A percentile compares a stretch with the other conserved stretches of the same genome.
These are phyloP conservation scores for Fukomys damarensis DNA, from an alignment of 2,113 vertebrate species.

Conservation along the genomic window DNA sequence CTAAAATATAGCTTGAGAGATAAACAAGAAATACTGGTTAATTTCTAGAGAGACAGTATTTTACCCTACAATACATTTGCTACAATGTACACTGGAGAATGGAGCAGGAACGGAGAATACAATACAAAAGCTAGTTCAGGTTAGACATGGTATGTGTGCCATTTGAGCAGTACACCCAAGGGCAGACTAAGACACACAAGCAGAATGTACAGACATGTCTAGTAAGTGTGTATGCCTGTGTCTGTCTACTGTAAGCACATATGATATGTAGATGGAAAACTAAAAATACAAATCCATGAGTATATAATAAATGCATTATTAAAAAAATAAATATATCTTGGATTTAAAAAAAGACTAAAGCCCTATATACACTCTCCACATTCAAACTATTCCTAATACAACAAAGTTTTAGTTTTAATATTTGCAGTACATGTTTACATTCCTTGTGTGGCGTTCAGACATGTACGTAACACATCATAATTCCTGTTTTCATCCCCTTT, in stretches of 20 bases:
- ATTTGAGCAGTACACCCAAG: not conserved
- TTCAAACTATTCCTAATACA: not conserved
- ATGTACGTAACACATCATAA: not conserved
- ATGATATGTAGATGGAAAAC: not conserved
- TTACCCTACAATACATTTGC: not conserved
- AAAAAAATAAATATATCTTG: constrained; percentile 21
- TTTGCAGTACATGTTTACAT: not conserved
- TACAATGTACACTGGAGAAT: not conserved
- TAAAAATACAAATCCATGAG: not conserved
- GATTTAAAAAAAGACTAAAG: not conserved
- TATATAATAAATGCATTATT: not conserved
- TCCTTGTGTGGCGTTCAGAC: not conserved
- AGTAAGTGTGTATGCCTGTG: not conserved
- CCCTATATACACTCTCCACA: not conserved
- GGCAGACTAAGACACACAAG: not conserved
- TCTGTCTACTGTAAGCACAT: not conserved
- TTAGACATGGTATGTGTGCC: not conserved
- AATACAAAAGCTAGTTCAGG: not conserved
- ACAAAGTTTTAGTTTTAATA: not conserved
- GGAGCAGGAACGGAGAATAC: not conserved
- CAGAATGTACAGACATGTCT: not conserved
- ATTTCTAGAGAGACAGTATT: not conserved
- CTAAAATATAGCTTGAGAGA: not conserved
- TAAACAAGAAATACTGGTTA: not conserved
- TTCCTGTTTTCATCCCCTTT: not conserved